Conservation (phyloP, 2,113 vertebrate species). For the Morone saxatilis region DNA sequence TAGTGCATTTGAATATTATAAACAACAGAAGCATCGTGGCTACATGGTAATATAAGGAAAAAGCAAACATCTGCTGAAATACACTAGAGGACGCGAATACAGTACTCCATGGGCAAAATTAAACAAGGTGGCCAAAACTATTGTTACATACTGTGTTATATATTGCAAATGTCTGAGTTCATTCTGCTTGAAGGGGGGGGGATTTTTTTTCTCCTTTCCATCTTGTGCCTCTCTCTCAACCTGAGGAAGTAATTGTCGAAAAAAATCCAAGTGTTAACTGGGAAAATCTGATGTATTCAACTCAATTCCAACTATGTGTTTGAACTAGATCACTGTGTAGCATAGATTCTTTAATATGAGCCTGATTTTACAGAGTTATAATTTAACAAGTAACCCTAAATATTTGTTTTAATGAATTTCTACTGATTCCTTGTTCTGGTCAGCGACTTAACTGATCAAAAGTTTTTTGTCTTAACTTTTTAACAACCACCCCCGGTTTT, state of each 20-base stretch:
- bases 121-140: conserved; percentile 33
- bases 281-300: conserved; percentile 3
- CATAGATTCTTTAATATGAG: neutral
- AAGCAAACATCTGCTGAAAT: conserved; percentile 42
- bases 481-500: conserved; percentile 34
- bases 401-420: neutral
- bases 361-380: neutral
- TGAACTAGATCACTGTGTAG: conserved; percentile 22
- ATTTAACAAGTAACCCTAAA: conserved; percentile 14
- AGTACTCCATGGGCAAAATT: conserved; percentile 50
- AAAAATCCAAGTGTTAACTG: neutral
- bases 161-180: conserved; percentile 13
- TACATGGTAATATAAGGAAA: conserved; percentile 44
- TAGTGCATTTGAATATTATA: conserved; percentile 67
- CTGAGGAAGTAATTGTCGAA: conserved; percentile 25
- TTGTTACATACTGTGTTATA: conserved; percentile 19
- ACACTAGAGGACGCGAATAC: conserved; percentile 42
- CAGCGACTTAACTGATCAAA: neutral
- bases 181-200: conserved; percentile 30
- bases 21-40: conserved; percentile 63
- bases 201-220: neutral
- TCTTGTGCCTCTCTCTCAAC: neutral
- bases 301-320: conserved; percentile 23
- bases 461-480: conserved; percentile 11
- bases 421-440: conserved; percentile 18